Conservation (phyloP, 2,797 vertebrate genomes). For the Galagoides demidoff region DNA sequence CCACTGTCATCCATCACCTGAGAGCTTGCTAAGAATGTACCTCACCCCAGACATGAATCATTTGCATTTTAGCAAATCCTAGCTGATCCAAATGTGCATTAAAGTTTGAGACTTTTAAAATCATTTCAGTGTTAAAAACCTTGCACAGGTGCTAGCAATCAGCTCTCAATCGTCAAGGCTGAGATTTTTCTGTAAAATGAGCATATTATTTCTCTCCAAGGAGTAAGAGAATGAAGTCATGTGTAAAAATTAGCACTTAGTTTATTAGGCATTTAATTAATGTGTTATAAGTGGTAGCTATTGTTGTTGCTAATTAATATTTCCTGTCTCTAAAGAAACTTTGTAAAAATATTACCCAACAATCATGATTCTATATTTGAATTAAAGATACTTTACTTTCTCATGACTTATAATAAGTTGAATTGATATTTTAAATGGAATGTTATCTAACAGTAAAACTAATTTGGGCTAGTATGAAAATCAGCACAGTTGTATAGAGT, state of each 20-base stretch:
- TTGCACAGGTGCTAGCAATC: background rate
- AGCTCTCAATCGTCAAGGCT: background rate
- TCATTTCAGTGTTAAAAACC: background rate
- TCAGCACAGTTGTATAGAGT: conserved; percentile 38
- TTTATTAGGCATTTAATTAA: background rate
- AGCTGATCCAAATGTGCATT: background rate
- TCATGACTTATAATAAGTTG: conserved; percentile 30
- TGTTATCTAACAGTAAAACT: conserved; percentile 31
- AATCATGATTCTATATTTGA: conserved; percentile 49
- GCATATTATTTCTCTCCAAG: background rate
- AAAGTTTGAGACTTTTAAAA: background rate
- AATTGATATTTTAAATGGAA: conserved; percentile 34
- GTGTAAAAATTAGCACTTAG: conserved; percentile 5
- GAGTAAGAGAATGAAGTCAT: conserved; percentile 38
- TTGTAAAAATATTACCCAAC: background rate
- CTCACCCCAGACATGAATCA: background rate
- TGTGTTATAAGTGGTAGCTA: conserved; percentile 27
- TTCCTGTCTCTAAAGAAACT: conserved; percentile 32
- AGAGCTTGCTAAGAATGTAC: background rate
- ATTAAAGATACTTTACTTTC: conserved; percentile 37
- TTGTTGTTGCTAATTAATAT: conserved; percentile 45
- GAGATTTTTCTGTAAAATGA: conserved; percentile 46
- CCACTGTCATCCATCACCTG: background rate
- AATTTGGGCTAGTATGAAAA: conserved; percentile 44
- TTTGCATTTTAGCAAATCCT: background rate